phyloP scores from a whole-genome alignment of 2,797 vertebrate species.

The Syncerus caffer region DNA sequence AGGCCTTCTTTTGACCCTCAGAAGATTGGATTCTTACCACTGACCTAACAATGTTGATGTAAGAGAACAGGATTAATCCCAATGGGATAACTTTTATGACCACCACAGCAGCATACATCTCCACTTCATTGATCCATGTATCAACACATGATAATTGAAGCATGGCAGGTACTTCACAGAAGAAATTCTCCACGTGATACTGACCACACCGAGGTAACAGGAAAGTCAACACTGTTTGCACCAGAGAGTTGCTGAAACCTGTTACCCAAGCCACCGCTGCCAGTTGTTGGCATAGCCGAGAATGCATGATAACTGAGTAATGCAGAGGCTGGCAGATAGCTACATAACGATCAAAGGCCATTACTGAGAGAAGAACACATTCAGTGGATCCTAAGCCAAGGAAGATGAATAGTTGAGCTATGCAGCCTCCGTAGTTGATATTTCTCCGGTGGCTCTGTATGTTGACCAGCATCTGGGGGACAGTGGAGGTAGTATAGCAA shows the following conservation, averaged over 20 bases:
- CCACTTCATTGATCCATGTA: conserved; percentile 46
- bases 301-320: conserved; percentile 29
- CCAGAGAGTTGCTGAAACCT: conserved; percentile 46
- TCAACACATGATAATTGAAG: conserved; percentile 41
- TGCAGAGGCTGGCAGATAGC: background rate
- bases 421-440: conserved; percentile 38
- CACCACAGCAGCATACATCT: conserved; percentile 52
- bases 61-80: conserved; percentile 49
- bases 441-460: background rate
- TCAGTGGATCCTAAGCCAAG: conserved; percentile 46
- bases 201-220: conserved; percentile 39
- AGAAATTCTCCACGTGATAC: conserved; percentile 13
- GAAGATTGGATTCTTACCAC: conserved; percentile 19
- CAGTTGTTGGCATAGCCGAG: background rate
- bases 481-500: conserved; percentile 48
- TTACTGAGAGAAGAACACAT: conserved; percentile 53
- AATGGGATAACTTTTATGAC: conserved; percentile 59
- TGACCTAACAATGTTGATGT: conserved; percentile 35
- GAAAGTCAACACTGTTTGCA: conserved; percentile 46
- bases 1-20: conserved; percentile 41
- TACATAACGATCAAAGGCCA: conserved; percentile 43
- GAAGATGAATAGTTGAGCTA: conserved; percentile 50
- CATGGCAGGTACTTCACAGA: conserved; percentile 54
- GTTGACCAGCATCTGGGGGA: conserved; percentile 51
- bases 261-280: conserved; percentile 4